Conservation (phyloP, 1,140 invertebrate species). For the Drosophila melanogaster region DNA sequence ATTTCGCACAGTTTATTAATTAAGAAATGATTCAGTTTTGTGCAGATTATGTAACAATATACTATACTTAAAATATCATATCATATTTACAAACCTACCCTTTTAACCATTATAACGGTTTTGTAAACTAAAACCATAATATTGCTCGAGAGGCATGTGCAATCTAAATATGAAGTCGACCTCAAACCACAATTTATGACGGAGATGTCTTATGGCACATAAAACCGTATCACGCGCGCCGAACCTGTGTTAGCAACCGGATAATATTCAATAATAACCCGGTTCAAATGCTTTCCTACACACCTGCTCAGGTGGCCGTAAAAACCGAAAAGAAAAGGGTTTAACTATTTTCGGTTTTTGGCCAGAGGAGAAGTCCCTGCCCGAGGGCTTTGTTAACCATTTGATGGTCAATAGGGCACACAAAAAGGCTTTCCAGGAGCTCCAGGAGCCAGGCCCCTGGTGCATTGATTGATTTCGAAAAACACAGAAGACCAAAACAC, state of each 20-base stretch:
- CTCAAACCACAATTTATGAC: conserved; percentile 48
- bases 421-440: conserved; percentile 21
- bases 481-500: conserved; percentile 5
- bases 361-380: conserved; percentile 18
- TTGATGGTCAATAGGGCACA: conserved; percentile 23
- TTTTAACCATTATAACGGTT: background rate
- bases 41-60: too few relatives aligned
- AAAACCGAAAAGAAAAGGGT: conserved; percentile 28
- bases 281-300: conserved; percentile 20
- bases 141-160: conserved; percentile 7
- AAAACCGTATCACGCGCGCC: conserved; percentile 49
- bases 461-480: conserved; percentile 63
- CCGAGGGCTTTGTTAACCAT: conserved; percentile 47
- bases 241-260: conserved; percentile 19
- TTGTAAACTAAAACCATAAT: background rate
- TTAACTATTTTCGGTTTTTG: conserved; percentile 38
- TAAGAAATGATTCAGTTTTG: too few relatives aligned
- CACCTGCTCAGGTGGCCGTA: conserved; percentile 21
- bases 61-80: too few relatives aligned
- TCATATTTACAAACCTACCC: background rate
- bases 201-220: conserved; percentile 32
- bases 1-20: too few relatives aligned
- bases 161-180: conserved; percentile 39
- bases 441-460: conserved; percentile 12
- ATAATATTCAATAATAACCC: conserved; percentile 66